Evolutionary conservation across 1,140 invertebrate species (phyloP).

Genomic region (Ceratoteleas bidentatus): DNA sequence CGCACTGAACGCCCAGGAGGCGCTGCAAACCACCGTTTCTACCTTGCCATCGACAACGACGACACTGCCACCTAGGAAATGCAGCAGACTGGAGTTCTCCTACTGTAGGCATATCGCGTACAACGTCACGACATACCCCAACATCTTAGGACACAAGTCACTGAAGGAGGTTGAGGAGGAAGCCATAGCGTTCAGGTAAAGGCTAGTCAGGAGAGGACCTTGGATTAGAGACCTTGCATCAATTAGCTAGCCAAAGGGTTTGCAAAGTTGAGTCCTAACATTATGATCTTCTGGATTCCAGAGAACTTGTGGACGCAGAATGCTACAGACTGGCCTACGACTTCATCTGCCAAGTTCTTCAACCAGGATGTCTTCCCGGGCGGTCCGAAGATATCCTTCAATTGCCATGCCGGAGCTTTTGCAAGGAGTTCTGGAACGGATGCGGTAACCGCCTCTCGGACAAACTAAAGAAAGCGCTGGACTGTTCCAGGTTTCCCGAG

Average conservation of each 20-base stretch:
- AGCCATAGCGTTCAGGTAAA: slow-evolving; percentile 88
- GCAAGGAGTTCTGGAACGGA: slow-evolving; percentile 90
- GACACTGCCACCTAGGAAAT: slow-evolving; percentile 84
- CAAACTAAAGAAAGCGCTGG: slow-evolving; percentile 86
- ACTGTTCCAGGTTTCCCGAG: slow-evolving; percentile 91
- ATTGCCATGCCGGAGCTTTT: slow-evolving; percentile 91
- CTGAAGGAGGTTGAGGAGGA: slow-evolving; percentile 87
- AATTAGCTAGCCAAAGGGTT: too few relatives aligned
- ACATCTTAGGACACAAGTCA: slow-evolving; percentile 86
- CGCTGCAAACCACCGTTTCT: slow-evolving; percentile 82
- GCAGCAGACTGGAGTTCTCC: slow-evolving; percentile 84
- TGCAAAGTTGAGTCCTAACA: slow-evolving; percentile 14
- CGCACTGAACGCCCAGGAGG: slow-evolving; percentile 81
- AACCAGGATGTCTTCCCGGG: slow-evolving; percentile 86
- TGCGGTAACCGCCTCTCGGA: slow-evolving; percentile 89
- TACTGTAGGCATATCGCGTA: slow-evolving; percentile 89
- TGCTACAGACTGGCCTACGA: slow-evolving; percentile 92
- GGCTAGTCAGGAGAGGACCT: too few relatives aligned
- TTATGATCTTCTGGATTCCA: slow-evolving; percentile 66
- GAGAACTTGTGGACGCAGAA: slow-evolving; percentile 92
- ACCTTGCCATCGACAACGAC: slow-evolving; percentile 81
- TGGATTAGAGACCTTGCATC: too few relatives aligned
- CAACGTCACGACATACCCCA: slow-evolving; percentile 92
- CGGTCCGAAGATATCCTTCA: slow-evolving; percentile 82
- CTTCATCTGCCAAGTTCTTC: slow-evolving; percentile 91